Conservation (phyloP, 1,140 invertebrate genomes). For the Bombus cullumanus region DNA sequence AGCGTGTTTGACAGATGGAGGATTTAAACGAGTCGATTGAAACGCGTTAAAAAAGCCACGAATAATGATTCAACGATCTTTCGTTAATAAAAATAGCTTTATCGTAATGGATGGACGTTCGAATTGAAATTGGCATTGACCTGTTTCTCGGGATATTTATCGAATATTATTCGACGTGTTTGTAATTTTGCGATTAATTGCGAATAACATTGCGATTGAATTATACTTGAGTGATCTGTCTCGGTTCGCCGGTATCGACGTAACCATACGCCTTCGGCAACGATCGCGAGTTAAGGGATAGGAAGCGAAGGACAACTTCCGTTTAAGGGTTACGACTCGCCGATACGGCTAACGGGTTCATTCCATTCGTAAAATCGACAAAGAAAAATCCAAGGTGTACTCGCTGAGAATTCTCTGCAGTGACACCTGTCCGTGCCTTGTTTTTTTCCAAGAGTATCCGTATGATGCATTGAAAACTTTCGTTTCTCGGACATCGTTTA, state of each 20-base stretch:
- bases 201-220: not conserved
- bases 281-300: conserved; percentile 38
- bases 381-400: conserved; percentile 40
- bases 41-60: not conserved
- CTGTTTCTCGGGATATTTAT: not conserved
- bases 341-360: conserved; percentile 75
- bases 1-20: not conserved
- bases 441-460: conserved; percentile 1
- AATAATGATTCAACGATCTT: not conserved
- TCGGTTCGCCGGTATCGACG: not conserved
- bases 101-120: not conserved
- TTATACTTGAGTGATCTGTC: not conserved
- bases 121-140: not conserved
- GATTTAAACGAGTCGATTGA: not conserved
- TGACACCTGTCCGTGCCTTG: conserved; percentile 46
- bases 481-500: not conserved
- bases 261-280: not conserved
- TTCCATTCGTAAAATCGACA: conserved; percentile 59
- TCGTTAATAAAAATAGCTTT: not conserved
- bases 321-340: conserved; percentile 71
- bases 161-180: no score
- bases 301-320: conserved; percentile 72
- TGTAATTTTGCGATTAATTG: not conserved
- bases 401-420: conserved; percentile 27
- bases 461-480: not conserved